Evolutionary conservation across 1,140 invertebrate genomes (phyloP).

Genomic region (Lordiphosa clarofinis): DNA sequence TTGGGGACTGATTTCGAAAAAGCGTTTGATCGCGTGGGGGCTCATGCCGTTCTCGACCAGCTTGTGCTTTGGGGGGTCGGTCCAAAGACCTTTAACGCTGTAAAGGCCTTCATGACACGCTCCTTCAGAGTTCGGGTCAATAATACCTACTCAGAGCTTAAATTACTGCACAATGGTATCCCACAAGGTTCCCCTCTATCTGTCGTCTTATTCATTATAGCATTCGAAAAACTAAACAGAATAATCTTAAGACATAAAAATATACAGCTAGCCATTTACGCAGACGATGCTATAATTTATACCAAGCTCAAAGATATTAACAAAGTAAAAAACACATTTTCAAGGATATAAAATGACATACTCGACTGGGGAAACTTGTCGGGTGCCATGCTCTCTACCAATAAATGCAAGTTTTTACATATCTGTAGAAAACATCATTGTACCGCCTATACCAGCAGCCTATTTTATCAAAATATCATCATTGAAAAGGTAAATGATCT

Average conservation of each 20-base stretch:
- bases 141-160: neutral
- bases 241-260: neutral
- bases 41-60: neutral
- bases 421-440: constrained; percentile 13
- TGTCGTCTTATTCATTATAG: constrained; percentile 1
- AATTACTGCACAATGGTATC: constrained; percentile 3
- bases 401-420: constrained; percentile 14
- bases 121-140: constrained; percentile 3
- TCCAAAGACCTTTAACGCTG: neutral
- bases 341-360: neutral
- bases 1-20: neutral
- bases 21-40: neutral
- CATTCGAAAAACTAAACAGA: constrained; percentile 1
- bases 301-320: constrained; percentile 4
- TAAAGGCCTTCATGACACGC: neutral
- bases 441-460: neutral
- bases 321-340: neutral
- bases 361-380: constrained; percentile 2
- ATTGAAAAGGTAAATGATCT: constrained; percentile 2
- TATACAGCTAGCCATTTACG: neutral
- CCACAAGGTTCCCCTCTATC: constrained; percentile 1
- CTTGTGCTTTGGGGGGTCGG: neutral
- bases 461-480: neutral
- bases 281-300: constrained; percentile 2
- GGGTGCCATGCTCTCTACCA: constrained; percentile 8